These are phyloP conservation scores for Agrochola litura DNA, from an alignment of 2,888 invertebrate species.

Conservation along the genomic window DNA sequence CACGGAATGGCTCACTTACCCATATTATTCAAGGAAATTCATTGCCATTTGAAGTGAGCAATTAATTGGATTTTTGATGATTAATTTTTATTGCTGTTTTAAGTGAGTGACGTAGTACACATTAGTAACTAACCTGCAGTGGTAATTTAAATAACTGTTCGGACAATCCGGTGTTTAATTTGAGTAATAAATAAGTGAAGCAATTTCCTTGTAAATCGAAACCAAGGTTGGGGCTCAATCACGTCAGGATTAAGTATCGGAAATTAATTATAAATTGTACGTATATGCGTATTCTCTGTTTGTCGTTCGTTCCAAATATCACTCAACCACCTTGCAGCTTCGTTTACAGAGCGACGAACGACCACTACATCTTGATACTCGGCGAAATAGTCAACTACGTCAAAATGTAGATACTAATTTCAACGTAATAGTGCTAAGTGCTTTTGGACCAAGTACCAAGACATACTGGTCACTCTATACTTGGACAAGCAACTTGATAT, in stretches of 20 bases:
- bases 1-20: too few species aligned
- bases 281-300: conserved; percentile 50
- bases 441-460: conserved; percentile 28
- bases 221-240: conserved; percentile 65
- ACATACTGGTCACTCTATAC: conserved; percentile 33
- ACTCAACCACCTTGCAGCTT: conserved; percentile 75
- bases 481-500: conserved; percentile 53
- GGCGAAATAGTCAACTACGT: conserved; percentile 1
- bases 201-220: conserved; percentile 67
- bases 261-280: conserved; percentile 65
- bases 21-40: not conserved
- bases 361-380: conserved; percentile 35
- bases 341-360: conserved; percentile 36
- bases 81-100: conserved; percentile 4
- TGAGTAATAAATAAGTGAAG: conserved; percentile 54
- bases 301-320: conserved; percentile 72
- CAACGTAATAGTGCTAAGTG: not conserved
- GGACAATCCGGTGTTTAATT: conserved; percentile 25
- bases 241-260: conserved; percentile 69
- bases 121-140: not conserved
- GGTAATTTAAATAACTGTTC: conserved; percentile 20
- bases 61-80: not conserved
- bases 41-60: not conserved
- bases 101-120: not conserved
- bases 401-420: not conserved